These are phyloP conservation scores for Spisula solida DNA, from an alignment of 2,888 invertebrate species.

Conservation along the genomic window DNA sequence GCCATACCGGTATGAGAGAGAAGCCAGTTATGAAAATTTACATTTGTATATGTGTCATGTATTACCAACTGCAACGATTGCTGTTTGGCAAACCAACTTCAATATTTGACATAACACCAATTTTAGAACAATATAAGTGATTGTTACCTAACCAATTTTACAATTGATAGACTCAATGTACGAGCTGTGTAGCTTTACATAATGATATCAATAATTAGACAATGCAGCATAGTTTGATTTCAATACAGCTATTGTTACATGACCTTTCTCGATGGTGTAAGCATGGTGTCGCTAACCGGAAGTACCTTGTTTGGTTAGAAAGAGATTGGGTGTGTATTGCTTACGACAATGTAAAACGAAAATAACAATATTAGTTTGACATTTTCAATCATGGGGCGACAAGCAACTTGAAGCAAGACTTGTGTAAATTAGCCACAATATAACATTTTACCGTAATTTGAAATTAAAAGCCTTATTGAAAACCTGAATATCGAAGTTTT, in stretches of 20 bases:
- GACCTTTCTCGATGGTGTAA: not conserved
- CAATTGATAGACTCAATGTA: not conserved
- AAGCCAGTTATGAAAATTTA: too few species aligned
- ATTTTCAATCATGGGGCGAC: not conserved
- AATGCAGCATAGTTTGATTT: constrained; percentile 2
- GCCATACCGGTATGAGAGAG: too few species aligned
- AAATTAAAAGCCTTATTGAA: not conserved
- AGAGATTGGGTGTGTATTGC: not conserved
- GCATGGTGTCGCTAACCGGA: not conserved
- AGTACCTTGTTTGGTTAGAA: not conserved
- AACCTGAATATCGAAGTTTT: not conserved
- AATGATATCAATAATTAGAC: not conserved
- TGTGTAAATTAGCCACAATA: not conserved
- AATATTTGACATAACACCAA: not conserved
- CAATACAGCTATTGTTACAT: not conserved
- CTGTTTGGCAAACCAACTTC: too few species aligned
- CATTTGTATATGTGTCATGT: too few species aligned
- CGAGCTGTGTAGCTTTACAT: not conserved
- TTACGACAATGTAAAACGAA: not conserved
- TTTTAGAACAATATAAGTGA: not conserved
- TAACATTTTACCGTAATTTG: not conserved
- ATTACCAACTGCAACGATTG: too few species aligned
- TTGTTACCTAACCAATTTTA: not conserved
- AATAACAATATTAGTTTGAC: not conserved
- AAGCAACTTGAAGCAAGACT: not conserved